A percentile compares a stretch with the other conserved stretches of the same genome.
Evolutionary conservation across 1,140 invertebrate species (phyloP).

Genomic region (Branchinecta lynchi): DNA sequence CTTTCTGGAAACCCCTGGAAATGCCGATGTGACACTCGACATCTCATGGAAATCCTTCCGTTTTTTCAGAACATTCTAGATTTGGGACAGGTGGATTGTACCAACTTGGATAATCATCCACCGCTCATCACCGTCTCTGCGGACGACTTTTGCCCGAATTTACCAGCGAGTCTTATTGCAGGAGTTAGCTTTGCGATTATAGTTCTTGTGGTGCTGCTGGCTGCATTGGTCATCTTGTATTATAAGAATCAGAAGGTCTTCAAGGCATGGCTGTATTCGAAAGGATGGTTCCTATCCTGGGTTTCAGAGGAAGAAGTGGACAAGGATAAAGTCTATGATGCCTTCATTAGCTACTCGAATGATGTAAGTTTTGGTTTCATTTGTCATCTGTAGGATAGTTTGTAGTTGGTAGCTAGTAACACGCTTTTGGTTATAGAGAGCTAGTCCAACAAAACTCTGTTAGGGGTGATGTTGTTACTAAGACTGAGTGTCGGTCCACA

Average conservation of each 20-base stretch:
- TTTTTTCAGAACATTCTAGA: neutral
- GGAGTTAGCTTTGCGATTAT: neutral
- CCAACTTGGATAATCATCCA: neutral
- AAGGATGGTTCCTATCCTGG: conserved; percentile 28
- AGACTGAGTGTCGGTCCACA: too few relatives aligned
- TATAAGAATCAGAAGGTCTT: conserved; percentile 22
- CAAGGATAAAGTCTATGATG: conserved; percentile 32
- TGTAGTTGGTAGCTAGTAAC: too few relatives aligned
- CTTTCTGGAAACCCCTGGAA: neutral
- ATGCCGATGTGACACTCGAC: neutral
- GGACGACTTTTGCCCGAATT: neutral
- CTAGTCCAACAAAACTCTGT: too few relatives aligned
- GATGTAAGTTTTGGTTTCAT: conserved; percentile 20
- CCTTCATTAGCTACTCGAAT: conserved; percentile 35
- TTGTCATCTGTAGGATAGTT: neutral
- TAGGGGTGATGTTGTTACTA: too few relatives aligned
- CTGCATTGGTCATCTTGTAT: conserved; percentile 17
- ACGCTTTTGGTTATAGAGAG: too few relatives aligned
- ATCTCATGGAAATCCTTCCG: neutral
- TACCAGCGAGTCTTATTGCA: neutral
- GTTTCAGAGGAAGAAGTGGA: conserved; percentile 30
- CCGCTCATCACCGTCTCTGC: neutral
- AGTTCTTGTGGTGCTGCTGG: neutral
- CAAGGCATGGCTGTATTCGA: conserved; percentile 31
- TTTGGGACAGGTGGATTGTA: neutral